Evolutionary conservation across 2,113 vertebrate genomes (phyloP).

Genomic region (Pangasianodon hypophthalmus): DNA sequence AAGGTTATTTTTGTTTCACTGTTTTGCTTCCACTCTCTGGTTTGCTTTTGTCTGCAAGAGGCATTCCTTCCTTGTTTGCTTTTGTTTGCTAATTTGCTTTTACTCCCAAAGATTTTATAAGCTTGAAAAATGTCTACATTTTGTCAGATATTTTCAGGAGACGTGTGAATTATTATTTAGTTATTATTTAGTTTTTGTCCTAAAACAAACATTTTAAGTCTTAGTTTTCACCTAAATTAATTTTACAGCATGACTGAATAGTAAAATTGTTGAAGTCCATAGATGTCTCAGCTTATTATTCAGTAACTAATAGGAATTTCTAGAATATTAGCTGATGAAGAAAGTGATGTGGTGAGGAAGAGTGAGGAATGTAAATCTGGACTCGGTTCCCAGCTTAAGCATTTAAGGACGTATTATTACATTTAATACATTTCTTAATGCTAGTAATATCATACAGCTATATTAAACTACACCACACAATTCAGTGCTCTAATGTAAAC

Average conservation of each 20-base stretch:
- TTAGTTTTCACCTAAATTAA: background rate
- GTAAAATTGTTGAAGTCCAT: background rate
- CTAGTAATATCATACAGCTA: background rate
- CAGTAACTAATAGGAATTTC: background rate
- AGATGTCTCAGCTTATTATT: background rate
- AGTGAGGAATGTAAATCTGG: background rate
- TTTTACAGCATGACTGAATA: background rate
- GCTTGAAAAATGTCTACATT: background rate
- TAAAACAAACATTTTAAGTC: background rate
- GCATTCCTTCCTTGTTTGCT: background rate
- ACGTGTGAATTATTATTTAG: background rate
- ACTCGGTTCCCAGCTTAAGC: background rate
- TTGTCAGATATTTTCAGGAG: background rate
- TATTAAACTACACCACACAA: background rate
- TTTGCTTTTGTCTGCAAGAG: background rate
- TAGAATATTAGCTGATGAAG: background rate
- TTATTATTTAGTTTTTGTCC: background rate
- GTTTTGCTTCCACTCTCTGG: background rate
- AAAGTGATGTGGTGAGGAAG: background rate
- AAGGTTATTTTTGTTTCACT: background rate
- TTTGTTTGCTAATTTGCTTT: background rate
- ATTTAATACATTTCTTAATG: background rate
- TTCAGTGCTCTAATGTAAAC: background rate
- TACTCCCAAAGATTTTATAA: background rate
- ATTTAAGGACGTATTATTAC: background rate